Conservation (phyloP, 2,888 invertebrate genomes). For the Agrotis clavis region DNA sequence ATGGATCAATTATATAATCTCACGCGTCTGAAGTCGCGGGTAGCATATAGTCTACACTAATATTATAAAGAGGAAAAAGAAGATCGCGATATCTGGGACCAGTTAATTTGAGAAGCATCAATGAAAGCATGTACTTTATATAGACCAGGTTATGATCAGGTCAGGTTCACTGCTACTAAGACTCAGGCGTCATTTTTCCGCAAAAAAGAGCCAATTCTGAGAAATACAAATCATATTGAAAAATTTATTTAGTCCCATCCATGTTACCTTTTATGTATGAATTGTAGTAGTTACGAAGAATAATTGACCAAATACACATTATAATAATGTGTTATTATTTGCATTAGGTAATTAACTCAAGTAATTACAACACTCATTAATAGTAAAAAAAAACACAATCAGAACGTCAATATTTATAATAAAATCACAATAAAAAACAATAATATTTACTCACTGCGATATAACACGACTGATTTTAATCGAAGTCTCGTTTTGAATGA, state of each 20-base stretch:
- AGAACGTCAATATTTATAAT: not conserved
- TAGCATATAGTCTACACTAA: too few relatives aligned
- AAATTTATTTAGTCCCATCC: not conserved
- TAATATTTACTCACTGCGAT: conserved; percentile 11
- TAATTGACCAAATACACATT: conserved; percentile 48
- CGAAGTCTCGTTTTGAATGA: not conserved
- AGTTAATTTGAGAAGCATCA: too few relatives aligned
- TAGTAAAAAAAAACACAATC: not conserved
- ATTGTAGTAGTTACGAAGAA: conserved; percentile 41
- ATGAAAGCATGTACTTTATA: too few relatives aligned
- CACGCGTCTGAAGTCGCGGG: too few relatives aligned
- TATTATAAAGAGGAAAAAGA: too few relatives aligned
- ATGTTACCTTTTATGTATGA: conserved; percentile 34
- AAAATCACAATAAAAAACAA: not conserved
- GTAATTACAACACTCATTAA: not conserved
- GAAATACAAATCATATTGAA: conserved; percentile 1
- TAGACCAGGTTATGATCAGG: too few relatives aligned
- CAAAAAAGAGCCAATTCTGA: too few relatives aligned
- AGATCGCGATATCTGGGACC: too few relatives aligned
- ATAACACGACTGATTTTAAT: not conserved
- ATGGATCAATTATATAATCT: too few relatives aligned
- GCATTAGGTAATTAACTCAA: not conserved
- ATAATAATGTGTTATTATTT: not conserved
- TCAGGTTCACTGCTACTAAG: too few relatives aligned
- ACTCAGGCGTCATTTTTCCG: too few relatives aligned